These are phyloP conservation scores for Meandrina meandrites DNA, from an alignment of 92 coral and sea anemone genomes.

Conservation along the genomic window DNA sequence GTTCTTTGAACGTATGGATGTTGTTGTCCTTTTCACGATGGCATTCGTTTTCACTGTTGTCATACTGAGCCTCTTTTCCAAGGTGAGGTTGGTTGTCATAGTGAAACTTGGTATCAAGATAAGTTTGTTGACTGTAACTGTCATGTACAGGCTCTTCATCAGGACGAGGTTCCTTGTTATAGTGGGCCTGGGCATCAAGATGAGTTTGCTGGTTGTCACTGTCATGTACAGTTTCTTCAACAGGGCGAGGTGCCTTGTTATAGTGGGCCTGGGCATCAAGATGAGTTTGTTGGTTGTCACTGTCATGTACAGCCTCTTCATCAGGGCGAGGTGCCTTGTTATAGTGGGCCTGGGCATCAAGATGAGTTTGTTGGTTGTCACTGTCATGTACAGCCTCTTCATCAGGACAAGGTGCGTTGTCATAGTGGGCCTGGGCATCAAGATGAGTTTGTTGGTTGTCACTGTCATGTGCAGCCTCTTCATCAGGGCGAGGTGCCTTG, in stretches of 20 bases:
- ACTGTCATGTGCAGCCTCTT: not conserved
- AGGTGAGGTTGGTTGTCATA: not conserved
- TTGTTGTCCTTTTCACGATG: not conserved
- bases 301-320: not conserved
- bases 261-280: not conserved
- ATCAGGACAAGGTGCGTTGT: too few species aligned
- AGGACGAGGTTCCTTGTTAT: not conserved
- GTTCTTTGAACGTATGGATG: not conserved
- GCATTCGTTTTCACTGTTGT: slow-evolving; percentile 8
- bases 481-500: not conserved
- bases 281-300: not conserved
- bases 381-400: too few species aligned
- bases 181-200: too few species aligned
- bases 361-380: too few species aligned
- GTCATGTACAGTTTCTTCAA: too few species aligned
- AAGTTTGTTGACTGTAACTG: not conserved
- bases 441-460: too few species aligned
- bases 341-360: too few species aligned
- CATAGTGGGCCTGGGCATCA: too few species aligned
- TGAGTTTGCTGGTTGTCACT: too few species aligned
- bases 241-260: not conserved
- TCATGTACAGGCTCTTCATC: not conserved
- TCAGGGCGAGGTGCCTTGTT: too few species aligned
- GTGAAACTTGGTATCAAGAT: not conserved
- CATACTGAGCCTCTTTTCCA: not conserved